These are phyloP conservation scores for Syrrhaptes paradoxus DNA, from an alignment of 2,113 vertebrate genomes.

Conservation along the genomic window DNA sequence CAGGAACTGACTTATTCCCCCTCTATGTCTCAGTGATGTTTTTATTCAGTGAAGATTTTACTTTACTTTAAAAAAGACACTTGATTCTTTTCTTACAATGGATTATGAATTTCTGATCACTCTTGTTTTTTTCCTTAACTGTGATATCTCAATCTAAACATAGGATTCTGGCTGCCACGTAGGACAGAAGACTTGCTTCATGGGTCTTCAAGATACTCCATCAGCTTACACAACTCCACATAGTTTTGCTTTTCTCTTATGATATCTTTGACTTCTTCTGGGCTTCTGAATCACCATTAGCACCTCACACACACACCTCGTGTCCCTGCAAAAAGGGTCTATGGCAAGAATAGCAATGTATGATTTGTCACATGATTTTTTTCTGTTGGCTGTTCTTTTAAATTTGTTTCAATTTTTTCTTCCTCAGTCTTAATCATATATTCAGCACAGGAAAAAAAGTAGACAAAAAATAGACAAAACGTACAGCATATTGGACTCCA, in stretches of 20 bases:
- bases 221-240: neutral
- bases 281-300: neutral
- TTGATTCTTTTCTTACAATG: neutral
- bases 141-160: neutral
- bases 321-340: neutral
- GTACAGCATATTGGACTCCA: neutral
- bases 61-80: neutral
- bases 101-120: neutral
- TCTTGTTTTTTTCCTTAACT: neutral
- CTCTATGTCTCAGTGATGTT: neutral
- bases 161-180: neutral
- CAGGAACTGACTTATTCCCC: neutral
- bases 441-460: neutral
- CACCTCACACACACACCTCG: neutral
- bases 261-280: neutral
- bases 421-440: neutral
- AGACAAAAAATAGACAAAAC: neutral
- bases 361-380: neutral
- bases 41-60: neutral
- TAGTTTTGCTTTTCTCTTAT: neutral
- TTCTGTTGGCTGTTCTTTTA: neutral
- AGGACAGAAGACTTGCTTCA: neutral
- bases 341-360: neutral
- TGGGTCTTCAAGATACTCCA: accelerated
- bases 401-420: neutral